Evolutionary conservation across 2,888 invertebrate species (phyloP), one percentile per base, ranked within the genome.

Genomic region (Sphinx pinastri): DNA sequence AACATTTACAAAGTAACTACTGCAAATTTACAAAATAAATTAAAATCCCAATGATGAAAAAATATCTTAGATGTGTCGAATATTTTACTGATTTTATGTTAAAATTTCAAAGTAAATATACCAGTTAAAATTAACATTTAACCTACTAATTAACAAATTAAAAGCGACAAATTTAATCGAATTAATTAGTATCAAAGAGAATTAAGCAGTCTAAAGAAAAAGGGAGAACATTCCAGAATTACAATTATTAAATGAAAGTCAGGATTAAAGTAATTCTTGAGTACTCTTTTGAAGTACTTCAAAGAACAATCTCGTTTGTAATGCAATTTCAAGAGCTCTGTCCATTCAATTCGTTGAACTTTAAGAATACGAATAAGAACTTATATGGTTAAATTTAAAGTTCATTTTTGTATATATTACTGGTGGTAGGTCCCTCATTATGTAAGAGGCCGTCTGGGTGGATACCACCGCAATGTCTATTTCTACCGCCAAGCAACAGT

Each of bases 251-350:
- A 63, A 49, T 13, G 12, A 63, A 49, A 47, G 13, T 49, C 63
- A 19, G 49, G 63, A 63, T 63, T 63, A 63, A 63, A 63, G 47
- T n/a, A 63, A 63, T 16, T 12, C 19, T 63, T 7, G 49, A 63
- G 12, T 19, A 49, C 47, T 13, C 47, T 63, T 49, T 19, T 1
- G 49, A 16, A 12, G 16, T 60, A 60, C 11, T 60, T 16, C 11
- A 16, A n/a, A 59, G 11, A 47, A 38, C 45, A 60, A 5, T 60
- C 16, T 47, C n/a, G 12, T 38, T 19, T 38, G 7, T 38, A 11
- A 38, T 11, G 47, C 45, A 16, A 31, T 25, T 13, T 60, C 47
- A 45, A 47, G 11, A n/a, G 8, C 45, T 60, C 47, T 16, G 5
- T 16, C 45, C 2, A 1, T 5, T 1, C 45, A 1, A 38, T 6